A percentile compares a stretch with the other conserved stretches of the same genome.
Evolutionary conservation across 2,113 vertebrate genomes (phyloP).

Genomic region (Lucifuga dentata): DNA sequence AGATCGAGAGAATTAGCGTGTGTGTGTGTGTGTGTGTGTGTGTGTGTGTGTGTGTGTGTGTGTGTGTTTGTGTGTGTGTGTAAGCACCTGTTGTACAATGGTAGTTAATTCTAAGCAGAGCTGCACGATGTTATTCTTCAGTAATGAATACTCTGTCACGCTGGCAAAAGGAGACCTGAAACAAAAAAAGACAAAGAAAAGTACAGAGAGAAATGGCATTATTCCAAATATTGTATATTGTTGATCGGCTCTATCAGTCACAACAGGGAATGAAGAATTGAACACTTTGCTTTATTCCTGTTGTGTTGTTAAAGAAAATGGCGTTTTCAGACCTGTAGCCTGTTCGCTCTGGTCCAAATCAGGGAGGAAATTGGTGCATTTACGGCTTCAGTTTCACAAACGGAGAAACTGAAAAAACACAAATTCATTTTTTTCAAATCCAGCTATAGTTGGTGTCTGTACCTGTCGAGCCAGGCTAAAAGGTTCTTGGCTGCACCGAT

Average conservation of each 20-base stretch:
- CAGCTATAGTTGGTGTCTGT: constrained; percentile 15
- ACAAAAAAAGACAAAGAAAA: constrained; percentile 24
- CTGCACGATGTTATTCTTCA: constrained; percentile 96
- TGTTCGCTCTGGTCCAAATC: too few species aligned
- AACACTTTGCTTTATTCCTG: too few species aligned
- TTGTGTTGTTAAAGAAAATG: too few species aligned
- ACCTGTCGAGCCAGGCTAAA: constrained; percentile 95
- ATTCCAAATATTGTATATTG: neutral
- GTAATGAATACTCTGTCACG: constrained; percentile 93
- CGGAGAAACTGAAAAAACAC: too few species aligned
- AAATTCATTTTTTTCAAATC: too few species aligned
- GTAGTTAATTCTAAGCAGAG: constrained; percentile 94
- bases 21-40: constrained; percentile 22
- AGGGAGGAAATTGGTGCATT: too few species aligned
- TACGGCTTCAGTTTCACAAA: too few species aligned
- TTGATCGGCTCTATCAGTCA: neutral
- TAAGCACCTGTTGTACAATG: constrained; percentile 92
- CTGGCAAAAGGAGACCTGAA: constrained; percentile 93
- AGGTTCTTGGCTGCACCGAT: constrained; percentile 93
- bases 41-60: neutral
- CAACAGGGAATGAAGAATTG: neutral
- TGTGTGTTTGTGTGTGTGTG: neutral
- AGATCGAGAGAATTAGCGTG: neutral
- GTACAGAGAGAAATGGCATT: too few species aligned
- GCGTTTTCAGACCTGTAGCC: too few species aligned